phyloP scores from a whole-genome alignment of 2,113 vertebrate genomes.

The Vanacampus margaritifer region DNA sequence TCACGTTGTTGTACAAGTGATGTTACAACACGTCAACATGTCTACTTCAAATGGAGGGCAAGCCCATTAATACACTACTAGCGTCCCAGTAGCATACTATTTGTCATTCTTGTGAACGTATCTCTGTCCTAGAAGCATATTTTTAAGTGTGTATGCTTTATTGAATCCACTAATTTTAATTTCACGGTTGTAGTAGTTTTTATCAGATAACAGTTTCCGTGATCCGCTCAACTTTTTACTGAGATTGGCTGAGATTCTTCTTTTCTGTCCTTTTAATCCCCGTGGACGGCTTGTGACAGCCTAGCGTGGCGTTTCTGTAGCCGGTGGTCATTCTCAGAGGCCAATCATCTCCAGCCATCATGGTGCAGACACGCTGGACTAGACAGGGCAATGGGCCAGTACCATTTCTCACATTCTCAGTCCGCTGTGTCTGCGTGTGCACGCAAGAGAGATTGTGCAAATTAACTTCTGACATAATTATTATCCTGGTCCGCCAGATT shows the following conservation, averaged over 20 bases:
- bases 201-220: conserved; percentile 35
- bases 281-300: conserved; percentile 61
- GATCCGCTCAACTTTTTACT: conserved; percentile 38
- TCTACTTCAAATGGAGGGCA: not conserved
- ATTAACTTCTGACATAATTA: conserved; percentile 13
- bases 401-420: conserved; percentile 42
- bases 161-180: conserved; percentile 1
- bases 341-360: conserved; percentile 73
- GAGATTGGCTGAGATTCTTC: conserved; percentile 41
- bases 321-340: conserved; percentile 64
- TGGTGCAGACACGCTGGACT: conserved; percentile 72
- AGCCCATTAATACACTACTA: not conserved
- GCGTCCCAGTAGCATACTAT: not conserved
- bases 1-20: not conserved
- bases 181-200: conserved; percentile 30
- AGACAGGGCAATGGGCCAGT: conserved; percentile 66
- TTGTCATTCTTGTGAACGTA: not conserved
- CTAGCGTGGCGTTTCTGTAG: conserved; percentile 17
- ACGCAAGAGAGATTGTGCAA: conserved; percentile 19
- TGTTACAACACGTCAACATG: not conserved
- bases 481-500: not conserved
- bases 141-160: conserved; percentile 8
- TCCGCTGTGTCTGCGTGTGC: conserved; percentile 27
- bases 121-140: not conserved
- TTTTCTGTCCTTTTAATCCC: conserved; percentile 67